phyloP scores from a whole-genome alignment of 2,888 invertebrate species.

The Oscheius sp. region DNA sequence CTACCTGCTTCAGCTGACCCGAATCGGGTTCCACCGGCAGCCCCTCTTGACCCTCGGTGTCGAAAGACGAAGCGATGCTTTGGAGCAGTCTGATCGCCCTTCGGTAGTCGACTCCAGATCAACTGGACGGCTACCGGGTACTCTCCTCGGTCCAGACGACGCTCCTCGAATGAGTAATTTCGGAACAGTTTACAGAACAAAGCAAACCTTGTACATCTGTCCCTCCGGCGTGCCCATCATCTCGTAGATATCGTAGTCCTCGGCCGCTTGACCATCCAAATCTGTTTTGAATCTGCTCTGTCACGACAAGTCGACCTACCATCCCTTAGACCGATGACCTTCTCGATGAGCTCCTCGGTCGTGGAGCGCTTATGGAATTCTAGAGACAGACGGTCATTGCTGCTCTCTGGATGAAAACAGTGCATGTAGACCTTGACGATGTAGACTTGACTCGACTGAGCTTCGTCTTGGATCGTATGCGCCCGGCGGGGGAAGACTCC shows the following conservation, averaged over 20 bases:
- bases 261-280: slow-evolving; percentile 57
- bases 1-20: slow-evolving; percentile 78
- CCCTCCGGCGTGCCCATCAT: slow-evolving; percentile 73
- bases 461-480: slow-evolving; percentile 65
- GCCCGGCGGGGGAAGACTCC: slow-evolving; percentile 63
- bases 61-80: slow-evolving; percentile 59
- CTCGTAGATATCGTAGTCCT: slow-evolving; percentile 71
- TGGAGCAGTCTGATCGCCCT: slow-evolving; percentile 49
- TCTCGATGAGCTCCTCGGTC: slow-evolving; percentile 89
- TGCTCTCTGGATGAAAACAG: slow-evolving; percentile 67
- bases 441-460: slow-evolving; percentile 45
- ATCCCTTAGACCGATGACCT: slow-evolving; percentile 77
- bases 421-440: slow-evolving; percentile 62
- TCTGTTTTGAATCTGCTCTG: slow-evolving; percentile 43
- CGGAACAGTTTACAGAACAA: background rate
- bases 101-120: slow-evolving; percentile 56
- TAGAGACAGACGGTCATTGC: slow-evolving; percentile 86
- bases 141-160: slow-evolving; percentile 83
- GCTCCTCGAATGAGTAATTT: slow-evolving; percentile 66
- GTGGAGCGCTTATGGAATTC: slow-evolving; percentile 92
- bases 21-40: slow-evolving; percentile 77
- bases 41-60: slow-evolving; percentile 51
- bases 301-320: background rate
- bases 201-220: slow-evolving; percentile 83
- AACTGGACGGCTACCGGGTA: slow-evolving; percentile 76